phyloP scores from a whole-genome alignment of 2,888 invertebrate species.

The Phragmatobia fuliginosa region DNA sequence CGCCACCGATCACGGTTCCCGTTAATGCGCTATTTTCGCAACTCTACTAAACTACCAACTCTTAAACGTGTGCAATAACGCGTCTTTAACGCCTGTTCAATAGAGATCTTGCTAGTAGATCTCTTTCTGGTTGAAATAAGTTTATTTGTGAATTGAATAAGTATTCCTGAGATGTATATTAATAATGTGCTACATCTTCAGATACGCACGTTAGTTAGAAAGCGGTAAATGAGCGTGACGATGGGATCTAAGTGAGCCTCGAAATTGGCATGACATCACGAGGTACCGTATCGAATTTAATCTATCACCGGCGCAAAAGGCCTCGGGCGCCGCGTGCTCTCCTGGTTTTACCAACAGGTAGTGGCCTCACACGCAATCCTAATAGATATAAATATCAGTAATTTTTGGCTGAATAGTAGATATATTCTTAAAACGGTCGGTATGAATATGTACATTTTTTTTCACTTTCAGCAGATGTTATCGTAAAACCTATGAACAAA shows the following conservation, averaged over 20 bases:
- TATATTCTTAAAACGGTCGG: slow-evolving; percentile 62
- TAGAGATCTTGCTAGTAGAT: slow-evolving; percentile 59
- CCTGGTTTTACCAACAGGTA: slow-evolving; percentile 75
- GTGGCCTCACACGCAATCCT: slow-evolving; percentile 71
- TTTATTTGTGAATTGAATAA: slow-evolving; percentile 29
- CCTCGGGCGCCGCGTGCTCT: slow-evolving; percentile 76
- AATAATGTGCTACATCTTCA: slow-evolving; percentile 63
- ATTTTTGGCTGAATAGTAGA: slow-evolving; percentile 51
- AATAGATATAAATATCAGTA: slow-evolving; percentile 59
- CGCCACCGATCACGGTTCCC: slow-evolving; percentile 77
- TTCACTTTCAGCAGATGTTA: slow-evolving; percentile 57
- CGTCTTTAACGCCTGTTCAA: slow-evolving; percentile 72
- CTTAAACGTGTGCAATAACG: slow-evolving; percentile 66
- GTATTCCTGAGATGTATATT: slow-evolving; percentile 60
- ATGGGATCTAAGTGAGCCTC: slow-evolving; percentile 67
- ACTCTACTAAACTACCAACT: slow-evolving; percentile 74
- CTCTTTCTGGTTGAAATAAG: slow-evolving; percentile 26
- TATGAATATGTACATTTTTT: slow-evolving; percentile 56
- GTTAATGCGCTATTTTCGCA: slow-evolving; percentile 80
- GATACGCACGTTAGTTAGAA: slow-evolving; percentile 59
- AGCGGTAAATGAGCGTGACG: slow-evolving; percentile 78
- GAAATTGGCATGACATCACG: slow-evolving; percentile 85
- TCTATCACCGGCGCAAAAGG: slow-evolving; percentile 79
- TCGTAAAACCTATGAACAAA: slow-evolving; percentile 22
- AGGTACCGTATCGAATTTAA: slow-evolving; percentile 85